Evolutionary conservation across 2,888 invertebrate genomes (phyloP).

Genomic region (Amphipoea oculea): DNA sequence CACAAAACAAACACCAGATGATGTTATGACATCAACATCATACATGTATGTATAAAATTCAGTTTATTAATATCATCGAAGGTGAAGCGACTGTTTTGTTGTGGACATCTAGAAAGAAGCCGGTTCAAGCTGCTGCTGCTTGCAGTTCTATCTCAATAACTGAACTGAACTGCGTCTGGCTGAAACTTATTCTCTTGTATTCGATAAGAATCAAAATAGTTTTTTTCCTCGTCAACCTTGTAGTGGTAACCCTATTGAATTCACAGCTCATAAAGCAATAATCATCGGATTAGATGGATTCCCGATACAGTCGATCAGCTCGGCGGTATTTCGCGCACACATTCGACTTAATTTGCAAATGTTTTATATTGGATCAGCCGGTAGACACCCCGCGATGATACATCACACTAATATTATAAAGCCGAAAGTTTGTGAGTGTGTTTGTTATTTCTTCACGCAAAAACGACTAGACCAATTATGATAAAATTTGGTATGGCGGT

Average conservation of each 20-base stretch:
- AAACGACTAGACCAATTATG: too few species aligned
- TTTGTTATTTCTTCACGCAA: too few species aligned
- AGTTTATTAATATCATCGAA: slow-evolving; percentile 2
- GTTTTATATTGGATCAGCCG: slow-evolving; percentile 23
- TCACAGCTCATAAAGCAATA: slow-evolving; percentile 60
- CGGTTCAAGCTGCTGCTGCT: not conserved
- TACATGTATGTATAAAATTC: not conserved
- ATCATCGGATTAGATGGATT: slow-evolving; percentile 52
- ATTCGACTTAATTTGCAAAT: slow-evolving; percentile 34
- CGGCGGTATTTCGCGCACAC: slow-evolving; percentile 41
- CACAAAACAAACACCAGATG: not conserved
- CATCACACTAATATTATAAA: not conserved
- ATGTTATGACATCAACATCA: not conserved
- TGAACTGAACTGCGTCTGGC: not conserved
- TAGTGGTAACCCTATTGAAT: slow-evolving; percentile 50
- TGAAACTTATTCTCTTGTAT: not conserved
- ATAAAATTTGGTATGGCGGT: too few species aligned
- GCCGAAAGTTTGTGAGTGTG: too few species aligned
- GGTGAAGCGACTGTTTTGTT: not conserved
- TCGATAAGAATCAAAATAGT: not conserved
- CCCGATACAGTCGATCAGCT: slow-evolving; percentile 52
- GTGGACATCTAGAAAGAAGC: not conserved
- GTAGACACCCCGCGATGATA: slow-evolving; percentile 7
- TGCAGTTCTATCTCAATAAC: not conserved
- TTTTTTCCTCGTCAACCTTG: not conserved